Conservation (phyloP, 2,113 vertebrate species). For the Rhegmatorhina hoffmannsi region DNA sequence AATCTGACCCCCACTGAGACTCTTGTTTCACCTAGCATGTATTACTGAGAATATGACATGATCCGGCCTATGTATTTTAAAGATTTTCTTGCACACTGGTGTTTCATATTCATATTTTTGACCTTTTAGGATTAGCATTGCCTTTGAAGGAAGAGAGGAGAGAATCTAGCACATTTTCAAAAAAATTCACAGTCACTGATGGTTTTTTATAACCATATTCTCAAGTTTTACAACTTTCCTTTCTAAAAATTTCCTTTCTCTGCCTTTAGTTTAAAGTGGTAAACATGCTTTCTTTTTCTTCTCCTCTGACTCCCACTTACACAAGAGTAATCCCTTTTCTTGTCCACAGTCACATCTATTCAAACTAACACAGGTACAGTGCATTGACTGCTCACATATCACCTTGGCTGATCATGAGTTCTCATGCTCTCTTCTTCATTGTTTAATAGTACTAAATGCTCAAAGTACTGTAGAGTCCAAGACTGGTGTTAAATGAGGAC, state of each 20-base stretch:
- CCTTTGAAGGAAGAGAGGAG: background rate
- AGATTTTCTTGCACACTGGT: background rate
- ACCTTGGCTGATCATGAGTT: background rate
- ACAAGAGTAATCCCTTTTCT: background rate
- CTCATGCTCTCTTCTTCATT: background rate
- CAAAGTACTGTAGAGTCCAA: background rate
- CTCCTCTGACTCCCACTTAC: background rate
- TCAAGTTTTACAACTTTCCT: background rate
- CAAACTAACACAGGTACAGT: background rate
- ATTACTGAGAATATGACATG: background rate
- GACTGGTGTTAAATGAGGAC: background rate
- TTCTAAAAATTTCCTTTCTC: background rate
- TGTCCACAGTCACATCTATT: background rate
- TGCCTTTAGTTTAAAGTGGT: background rate
- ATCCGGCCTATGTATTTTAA: background rate
- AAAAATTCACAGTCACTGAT: background rate
- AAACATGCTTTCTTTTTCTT: background rate
- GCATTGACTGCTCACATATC: background rate
- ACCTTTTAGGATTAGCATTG: conserved; percentile 14
- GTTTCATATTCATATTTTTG: conserved; percentile 14
- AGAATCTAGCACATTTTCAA: background rate
- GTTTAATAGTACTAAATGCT: background rate
- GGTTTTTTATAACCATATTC: background rate
- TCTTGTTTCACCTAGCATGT: background rate
- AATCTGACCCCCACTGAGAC: background rate